Conservation (phyloP, 2,113 vertebrate genomes). For the Chlamydotis undulata region DNA sequence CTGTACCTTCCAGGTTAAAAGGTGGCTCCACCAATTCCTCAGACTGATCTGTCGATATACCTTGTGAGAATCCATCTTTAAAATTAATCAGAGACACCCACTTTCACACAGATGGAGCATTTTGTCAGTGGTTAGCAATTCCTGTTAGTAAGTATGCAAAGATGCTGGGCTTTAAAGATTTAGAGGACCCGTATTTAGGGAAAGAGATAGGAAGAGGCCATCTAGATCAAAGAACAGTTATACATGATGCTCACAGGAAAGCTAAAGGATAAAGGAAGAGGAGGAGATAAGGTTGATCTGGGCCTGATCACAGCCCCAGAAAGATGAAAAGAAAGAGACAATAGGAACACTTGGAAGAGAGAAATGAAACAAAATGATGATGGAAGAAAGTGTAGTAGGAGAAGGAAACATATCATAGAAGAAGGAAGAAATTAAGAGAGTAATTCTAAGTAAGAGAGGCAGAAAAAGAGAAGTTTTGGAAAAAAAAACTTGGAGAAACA, state of each 20-base stretch:
- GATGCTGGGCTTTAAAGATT: constrained; percentile 67
- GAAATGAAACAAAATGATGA: not conserved
- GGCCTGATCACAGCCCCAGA: constrained; percentile 4
- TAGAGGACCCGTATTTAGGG: not conserved
- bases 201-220: constrained; percentile 24
- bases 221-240: constrained; percentile 17
- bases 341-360: constrained; percentile 30
- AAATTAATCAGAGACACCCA: constrained; percentile 82
- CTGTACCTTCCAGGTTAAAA: constrained; percentile 77
- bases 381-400: not conserved
- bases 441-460: constrained; percentile 12
- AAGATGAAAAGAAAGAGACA: constrained; percentile 5
- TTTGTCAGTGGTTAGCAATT: constrained; percentile 77
- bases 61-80: constrained; percentile 83
- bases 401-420: constrained; percentile 16
- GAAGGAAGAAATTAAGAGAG: not conserved
- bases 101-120: constrained; percentile 77
- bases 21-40: constrained; percentile 78
- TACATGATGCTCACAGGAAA: not conserved
- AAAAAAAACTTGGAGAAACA: not conserved
- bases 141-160: constrained; percentile 80
- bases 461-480: not conserved
- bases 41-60: constrained; percentile 78
- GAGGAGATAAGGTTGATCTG: not conserved
- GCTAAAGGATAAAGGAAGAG: not conserved